Base-by-base conservation (phyloP, 2,888 invertebrate genomes). In the Frankliniella intonsa region DNA sequence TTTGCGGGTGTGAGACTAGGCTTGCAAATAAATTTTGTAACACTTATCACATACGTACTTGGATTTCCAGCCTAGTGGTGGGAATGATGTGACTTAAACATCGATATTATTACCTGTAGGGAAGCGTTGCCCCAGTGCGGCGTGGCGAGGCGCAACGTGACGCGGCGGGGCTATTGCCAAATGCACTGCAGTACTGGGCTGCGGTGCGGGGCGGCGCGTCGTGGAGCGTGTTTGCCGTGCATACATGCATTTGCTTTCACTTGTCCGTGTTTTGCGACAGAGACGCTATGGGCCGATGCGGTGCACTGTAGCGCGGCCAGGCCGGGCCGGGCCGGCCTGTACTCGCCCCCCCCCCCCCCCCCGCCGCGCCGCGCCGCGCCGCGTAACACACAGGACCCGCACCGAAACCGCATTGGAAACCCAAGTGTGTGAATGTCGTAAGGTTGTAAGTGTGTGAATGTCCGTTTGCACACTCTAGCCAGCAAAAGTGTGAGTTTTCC, bases 201-300 rank as follows among this genome's bases (percentile, higher is more conserved):
- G 38, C 62, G 62, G 62, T 2, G 55, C 62, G 14, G 19, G 38
- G 62, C 62, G n/a, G 62, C 17, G 10, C 69, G 69, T 22, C 69
- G 25, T 25, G 69, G 22, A 9, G 69, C 69, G 22, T 76, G 69
- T 76, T 9, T 12, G 25, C 69, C 69, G 69, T 25, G 69, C 69
- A 25, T 76, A 76, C 69, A 76, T 76, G 69, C 69, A 76, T 76
- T 76, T 76, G 69, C 69, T 76, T 76, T 76, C 69, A 76, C 69
- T 76, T 76, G 69, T 76, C 69, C 69, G 69, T 76, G 69, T 76
- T 76, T 76, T 76, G 69, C 69, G 69, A 76, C 69, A 76, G 38
- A 38, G 69, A 76, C 69, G 69, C 69, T 22, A 76, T 76, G 69
- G 69, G 25, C 69, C 25, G 69, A 62, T 76, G 69, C 69, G 25